Evolutionary conservation across 2,888 invertebrate species (phyloP).

Genomic region (Notocelia uddmanniana): DNA sequence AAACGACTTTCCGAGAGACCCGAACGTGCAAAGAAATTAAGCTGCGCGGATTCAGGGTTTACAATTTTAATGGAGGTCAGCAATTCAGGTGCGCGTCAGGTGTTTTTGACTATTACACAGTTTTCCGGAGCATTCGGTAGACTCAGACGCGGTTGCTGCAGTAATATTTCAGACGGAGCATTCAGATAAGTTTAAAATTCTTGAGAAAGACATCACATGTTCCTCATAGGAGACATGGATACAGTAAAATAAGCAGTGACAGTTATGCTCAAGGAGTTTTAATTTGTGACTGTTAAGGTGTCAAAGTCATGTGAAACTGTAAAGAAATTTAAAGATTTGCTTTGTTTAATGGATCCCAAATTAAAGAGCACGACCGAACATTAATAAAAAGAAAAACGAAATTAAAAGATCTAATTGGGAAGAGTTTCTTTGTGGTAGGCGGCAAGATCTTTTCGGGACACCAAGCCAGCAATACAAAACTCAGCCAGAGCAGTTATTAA

Average conservation of each 20-base stretch:
- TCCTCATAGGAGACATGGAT: not conserved
- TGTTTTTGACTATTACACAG: slow-evolving; percentile 49
- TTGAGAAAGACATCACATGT: not conserved
- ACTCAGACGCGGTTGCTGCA: not conserved
- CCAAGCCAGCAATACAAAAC: too few relatives aligned
- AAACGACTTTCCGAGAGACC: slow-evolving; percentile 77
- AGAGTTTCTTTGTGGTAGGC: not conserved
- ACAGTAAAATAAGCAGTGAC: too few relatives aligned
- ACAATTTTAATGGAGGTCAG: slow-evolving; percentile 68
- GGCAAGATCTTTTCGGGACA: not conserved
- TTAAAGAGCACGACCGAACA: too few relatives aligned
- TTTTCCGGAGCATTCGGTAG: slow-evolving; percentile 22
- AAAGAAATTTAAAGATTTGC: too few relatives aligned
- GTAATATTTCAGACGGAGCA: not conserved
- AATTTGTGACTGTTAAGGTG: too few relatives aligned
- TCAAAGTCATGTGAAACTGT: too few relatives aligned
- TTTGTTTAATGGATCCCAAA: too few relatives aligned
- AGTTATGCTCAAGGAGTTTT: too few relatives aligned
- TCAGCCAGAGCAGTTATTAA: too few relatives aligned
- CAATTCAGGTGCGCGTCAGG: slow-evolving; percentile 63
- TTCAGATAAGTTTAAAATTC: not conserved
- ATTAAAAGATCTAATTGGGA: too few relatives aligned
- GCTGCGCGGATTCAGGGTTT: slow-evolving; percentile 72
- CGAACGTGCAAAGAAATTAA: slow-evolving; percentile 80
- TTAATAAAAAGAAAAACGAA: too few relatives aligned